A percentile compares a stretch with the other conserved stretches of the same genome.
These are phyloP conservation scores for Gallinago media DNA, from an alignment of 2,113 vertebrate genomes.

Conservation along the genomic window DNA sequence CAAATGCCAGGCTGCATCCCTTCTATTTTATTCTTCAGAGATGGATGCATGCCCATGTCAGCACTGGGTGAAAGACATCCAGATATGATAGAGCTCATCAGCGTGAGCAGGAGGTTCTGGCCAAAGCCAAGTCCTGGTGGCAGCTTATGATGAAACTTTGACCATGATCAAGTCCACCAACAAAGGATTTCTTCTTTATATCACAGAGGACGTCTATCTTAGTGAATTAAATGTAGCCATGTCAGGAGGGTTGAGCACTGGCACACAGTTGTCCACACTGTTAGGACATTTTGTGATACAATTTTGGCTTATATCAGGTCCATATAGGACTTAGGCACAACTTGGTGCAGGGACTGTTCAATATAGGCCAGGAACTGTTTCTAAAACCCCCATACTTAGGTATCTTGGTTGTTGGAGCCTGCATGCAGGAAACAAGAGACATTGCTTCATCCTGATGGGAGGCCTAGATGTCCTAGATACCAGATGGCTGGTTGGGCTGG, in stretches of 20 bases:
- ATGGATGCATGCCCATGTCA: neutral
- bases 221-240: neutral
- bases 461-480: neutral
- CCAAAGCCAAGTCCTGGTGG: neutral
- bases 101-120: neutral
- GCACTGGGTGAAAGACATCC: neutral
- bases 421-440: neutral
- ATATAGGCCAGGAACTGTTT: neutral
- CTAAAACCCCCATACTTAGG: neutral
- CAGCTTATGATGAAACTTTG: neutral
- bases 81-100: accelerated
- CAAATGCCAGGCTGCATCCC: neutral
- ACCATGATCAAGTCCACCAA: neutral
- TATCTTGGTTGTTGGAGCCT: neutral
- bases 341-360: neutral
- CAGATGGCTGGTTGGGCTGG: neutral
- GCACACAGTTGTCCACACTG: no score
- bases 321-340: neutral
- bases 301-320: neutral
- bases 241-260: neutral
- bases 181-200: neutral
- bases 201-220: neutral
- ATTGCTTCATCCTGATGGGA: neutral
- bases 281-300: neutral
- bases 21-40: neutral